A percentile compares a stretch with the other conserved stretches of the same genome.
Conservation (phyloP, 2,888 invertebrate species). For the Agrochola lychnidis region DNA sequence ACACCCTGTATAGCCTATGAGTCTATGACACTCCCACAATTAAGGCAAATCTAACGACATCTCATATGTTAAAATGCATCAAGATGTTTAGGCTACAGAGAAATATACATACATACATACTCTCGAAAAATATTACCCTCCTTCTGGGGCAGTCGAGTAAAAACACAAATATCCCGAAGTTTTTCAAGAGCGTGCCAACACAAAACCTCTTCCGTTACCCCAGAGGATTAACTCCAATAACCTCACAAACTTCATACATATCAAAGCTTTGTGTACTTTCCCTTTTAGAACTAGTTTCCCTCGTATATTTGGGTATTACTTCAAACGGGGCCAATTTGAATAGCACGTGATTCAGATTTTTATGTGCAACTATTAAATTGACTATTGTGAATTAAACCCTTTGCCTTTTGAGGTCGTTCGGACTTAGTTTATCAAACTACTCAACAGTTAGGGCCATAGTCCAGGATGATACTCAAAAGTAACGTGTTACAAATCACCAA, state of each 20-base stretch:
- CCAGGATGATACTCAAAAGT: background rate
- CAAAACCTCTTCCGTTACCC: conserved; percentile 26
- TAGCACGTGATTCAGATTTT: conserved; percentile 22
- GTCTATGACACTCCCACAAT: too few relatives aligned
- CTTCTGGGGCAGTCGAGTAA: too few relatives aligned
- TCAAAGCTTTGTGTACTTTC: conserved; percentile 48
- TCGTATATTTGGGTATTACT: conserved; percentile 34
- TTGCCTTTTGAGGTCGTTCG: background rate
- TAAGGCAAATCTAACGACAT: too few relatives aligned
- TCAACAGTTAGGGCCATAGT: background rate
- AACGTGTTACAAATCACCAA: background rate
- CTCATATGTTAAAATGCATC: too few relatives aligned
- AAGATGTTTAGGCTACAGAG: too few relatives aligned
- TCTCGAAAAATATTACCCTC: too few relatives aligned
- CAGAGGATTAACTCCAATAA: conserved; percentile 42
- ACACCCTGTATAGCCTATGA: too few relatives aligned
- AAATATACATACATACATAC: too few relatives aligned
- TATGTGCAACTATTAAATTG: conserved; percentile 3
- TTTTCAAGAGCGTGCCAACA: conserved; percentile 7
- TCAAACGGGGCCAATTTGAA: conserved; percentile 45
- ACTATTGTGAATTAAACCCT: background rate
- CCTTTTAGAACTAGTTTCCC: conserved; percentile 14
- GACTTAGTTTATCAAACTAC: background rate
- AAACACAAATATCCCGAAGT: conserved; percentile 32
- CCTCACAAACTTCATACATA: conserved; percentile 51